Percentiles rank a stretch among this genome's conserved stretches.
Evolutionary conservation across 2,888 invertebrate species (phyloP).

Genomic region (Drepanosiphum platanoidis): DNA sequence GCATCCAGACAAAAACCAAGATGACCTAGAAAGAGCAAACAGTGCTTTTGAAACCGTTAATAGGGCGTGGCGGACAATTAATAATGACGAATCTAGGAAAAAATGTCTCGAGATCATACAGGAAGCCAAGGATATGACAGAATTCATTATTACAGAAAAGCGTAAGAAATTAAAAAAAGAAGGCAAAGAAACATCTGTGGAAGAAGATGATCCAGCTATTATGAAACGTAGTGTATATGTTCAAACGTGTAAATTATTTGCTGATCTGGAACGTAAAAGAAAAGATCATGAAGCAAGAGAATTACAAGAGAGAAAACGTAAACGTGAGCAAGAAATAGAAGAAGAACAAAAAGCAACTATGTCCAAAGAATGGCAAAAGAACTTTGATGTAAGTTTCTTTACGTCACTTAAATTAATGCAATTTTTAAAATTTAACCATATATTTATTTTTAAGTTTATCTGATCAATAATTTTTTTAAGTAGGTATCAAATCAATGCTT

Average conservation of each 20-base stretch:
- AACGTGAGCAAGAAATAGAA: constrained; percentile 91
- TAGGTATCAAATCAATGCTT: no score
- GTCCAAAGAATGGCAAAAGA: constrained; percentile 97
- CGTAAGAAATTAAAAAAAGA: constrained; percentile 94
- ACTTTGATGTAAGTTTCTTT: constrained; percentile 83
- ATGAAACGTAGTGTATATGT: constrained; percentile 95
- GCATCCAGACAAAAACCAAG: constrained; percentile 99
- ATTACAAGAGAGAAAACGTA: constrained; percentile 92
- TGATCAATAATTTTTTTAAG: no score
- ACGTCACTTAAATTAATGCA: background rate
- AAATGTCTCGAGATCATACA: constrained; percentile 96
- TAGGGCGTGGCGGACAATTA: constrained; percentile 93
- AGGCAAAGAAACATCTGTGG: constrained; percentile 81
- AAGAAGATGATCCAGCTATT: constrained; percentile 86
- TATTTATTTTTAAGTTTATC: no score
- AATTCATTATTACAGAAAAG: constrained; percentile 93
- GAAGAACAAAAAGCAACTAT: constrained; percentile 89
- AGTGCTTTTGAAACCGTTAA: constrained; percentile 92
- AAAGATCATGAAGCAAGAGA: constrained; percentile 88
- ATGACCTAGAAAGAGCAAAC: constrained; percentile 94
- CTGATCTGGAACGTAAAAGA: constrained; percentile 93
- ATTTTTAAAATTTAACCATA: no score
- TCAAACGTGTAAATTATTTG: constrained; percentile 97
- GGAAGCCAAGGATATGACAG: constrained; percentile 94
- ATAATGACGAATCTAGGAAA: constrained; percentile 92